phyloP scores from a whole-genome alignment of 2,113 vertebrate species.

The Cottus gobio region DNA sequence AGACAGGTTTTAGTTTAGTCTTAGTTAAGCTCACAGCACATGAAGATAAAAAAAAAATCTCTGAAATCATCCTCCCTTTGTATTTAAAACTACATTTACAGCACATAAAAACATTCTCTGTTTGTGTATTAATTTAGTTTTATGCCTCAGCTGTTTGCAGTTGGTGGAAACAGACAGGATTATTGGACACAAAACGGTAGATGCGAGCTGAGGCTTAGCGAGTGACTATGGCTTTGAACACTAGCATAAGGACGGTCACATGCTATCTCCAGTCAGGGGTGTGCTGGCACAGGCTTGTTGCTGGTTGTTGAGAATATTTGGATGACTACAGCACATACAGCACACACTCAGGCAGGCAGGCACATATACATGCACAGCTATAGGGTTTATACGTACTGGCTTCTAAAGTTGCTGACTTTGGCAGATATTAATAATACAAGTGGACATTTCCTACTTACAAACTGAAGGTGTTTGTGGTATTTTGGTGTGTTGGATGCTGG shows the following conservation, averaged over 20 bases:
- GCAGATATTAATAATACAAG: neutral
- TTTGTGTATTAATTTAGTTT: constrained; percentile 39
- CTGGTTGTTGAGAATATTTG: constrained; percentile 73
- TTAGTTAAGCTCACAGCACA: neutral
- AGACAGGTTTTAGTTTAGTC: neutral
- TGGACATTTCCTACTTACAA: neutral
- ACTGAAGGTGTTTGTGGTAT: constrained; percentile 1
- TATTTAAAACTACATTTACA: constrained; percentile 4
- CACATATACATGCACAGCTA: constrained; percentile 29
- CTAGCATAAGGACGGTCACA: constrained; percentile 81
- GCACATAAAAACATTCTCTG: neutral
- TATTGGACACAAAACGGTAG: constrained; percentile 67
- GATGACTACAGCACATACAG: constrained; percentile 72
- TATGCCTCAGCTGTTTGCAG: constrained; percentile 54
- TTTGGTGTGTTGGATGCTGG: constrained; percentile 1
- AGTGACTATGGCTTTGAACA: constrained; percentile 72
- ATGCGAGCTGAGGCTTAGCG: constrained; percentile 73
- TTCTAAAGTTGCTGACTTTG: constrained; percentile 9
- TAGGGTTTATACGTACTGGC: constrained; percentile 14
- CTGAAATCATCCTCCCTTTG: neutral
- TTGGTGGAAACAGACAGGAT: constrained; percentile 64
- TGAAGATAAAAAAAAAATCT: neutral
- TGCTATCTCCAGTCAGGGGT: constrained; percentile 79
- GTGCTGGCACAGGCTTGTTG: constrained; percentile 68
- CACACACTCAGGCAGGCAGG: neutral